Base-by-base conservation (phyloP, 37 sponge, comb jelly and placozoan species). In the Geodia barretti region DNA sequence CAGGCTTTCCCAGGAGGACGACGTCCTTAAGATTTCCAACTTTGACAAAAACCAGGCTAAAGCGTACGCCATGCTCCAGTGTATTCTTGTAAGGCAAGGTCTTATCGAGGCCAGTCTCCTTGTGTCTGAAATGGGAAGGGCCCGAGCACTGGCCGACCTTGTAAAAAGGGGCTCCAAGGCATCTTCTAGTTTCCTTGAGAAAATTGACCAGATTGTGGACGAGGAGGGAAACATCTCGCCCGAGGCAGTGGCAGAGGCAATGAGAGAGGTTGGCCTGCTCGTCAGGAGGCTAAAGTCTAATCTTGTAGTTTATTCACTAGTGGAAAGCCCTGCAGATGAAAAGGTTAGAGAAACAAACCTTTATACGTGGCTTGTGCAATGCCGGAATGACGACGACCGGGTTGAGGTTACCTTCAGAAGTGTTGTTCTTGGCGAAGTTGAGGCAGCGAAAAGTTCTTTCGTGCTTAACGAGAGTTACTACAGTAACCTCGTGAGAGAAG, bases 21-120 rank as follows among this genome's bases (percentile, higher is more conserved):
- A 86, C 64, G 47, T 41, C 8, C 41, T 86, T 25, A 86, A 86
- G 68, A 79, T 86, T 31, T 79, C 60, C 32, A 86, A 86, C 60
- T 73, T 65, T 74, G 87, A 86, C 42, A 79, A 86, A 64, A 86
- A 86, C 29, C 87, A 86, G 28, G 74, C 75, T 7, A 40, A 64
- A 66, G 73, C 60, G 4, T 79, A 34, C 29, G 24, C 41, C 20
- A 2, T 86, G 26, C 74, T 86, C 5, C 87, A 73, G 61, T 66
- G 40, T 26, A 39, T 79, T 37, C 80, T 86, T 0, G 62, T 64
- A 4, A 63, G 64, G 37, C 87, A 74, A 40, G 80, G 75, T 14
- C 80, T 65, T 1, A 41, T 39, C 1, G 68, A 74, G 23, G 80
- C 75, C 14, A 75, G 73, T 29, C 60, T 86, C 43, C 29, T 86